Base-by-base conservation (phyloP, 2,888 invertebrate species). In the Epirrhoe tristata region DNA sequence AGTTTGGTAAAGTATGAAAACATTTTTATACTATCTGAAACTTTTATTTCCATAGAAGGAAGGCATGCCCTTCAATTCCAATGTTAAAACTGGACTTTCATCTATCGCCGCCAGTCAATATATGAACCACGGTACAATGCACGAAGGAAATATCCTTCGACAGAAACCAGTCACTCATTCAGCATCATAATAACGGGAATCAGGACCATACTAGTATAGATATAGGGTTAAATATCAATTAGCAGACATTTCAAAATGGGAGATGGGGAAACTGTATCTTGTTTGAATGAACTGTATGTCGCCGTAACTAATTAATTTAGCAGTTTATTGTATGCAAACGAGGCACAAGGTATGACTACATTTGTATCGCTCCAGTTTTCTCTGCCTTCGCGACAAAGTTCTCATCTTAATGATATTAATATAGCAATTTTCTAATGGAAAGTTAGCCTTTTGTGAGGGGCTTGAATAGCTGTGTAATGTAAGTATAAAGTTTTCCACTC, bases 251-350 rank as follows among this genome's bases (percentile, higher is more conserved):
- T 50, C 16, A 24, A 12, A 8, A 43, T 43, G 39, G 14, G 5
- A 17, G 50, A 36, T 12, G 14, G 10, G 14, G n/a, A 53, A 52
- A 57, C 56, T 46, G 52, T 59, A 24, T 51, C 57, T 57, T 57
- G 46, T 32, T 46, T 31, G 12, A 24, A 16, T 14, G 6, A 12
- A 43, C 39, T 7, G 34, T 43, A 43, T 32, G 43, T 32, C n/a
- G 5, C 43, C 12, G 10, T 39, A 55, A 46, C 76, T 79, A 79
- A 79, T 81, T 80, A 74, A 76, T 81, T 81, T 76, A 71, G 75
- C 74, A 73, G 77, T 77, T 77, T 82, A 84, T 85, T 84, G 82
- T 84, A 84, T 83, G 83, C 80, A 83, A 85, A 85, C 77, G 73
- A 81, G 66, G 75, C 80, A 82, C 61, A 81, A 74, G 72, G 81